Conservation (phyloP, 2,113 vertebrate species). For the Mola mola region DNA sequence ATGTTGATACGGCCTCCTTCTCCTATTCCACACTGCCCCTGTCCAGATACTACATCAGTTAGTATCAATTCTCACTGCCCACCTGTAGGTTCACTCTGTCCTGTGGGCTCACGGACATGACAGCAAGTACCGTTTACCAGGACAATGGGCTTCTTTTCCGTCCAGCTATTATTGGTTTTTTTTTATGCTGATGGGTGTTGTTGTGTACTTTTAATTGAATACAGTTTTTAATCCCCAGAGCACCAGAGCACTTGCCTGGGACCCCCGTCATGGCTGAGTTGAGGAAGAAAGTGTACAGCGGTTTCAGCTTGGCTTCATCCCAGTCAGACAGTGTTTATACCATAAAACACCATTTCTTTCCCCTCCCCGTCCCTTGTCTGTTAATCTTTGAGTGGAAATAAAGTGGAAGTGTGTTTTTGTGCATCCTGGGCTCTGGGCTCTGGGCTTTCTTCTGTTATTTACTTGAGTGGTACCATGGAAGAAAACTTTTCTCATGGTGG, state of each 20-base stretch:
- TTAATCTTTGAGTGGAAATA: slow-evolving; percentile 28
- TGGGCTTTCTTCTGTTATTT: background rate
- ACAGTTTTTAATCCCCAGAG: slow-evolving; percentile 55
- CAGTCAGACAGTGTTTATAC: slow-evolving; percentile 32
- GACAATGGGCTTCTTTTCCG: slow-evolving; percentile 13
- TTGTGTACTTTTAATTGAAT: slow-evolving; percentile 55
- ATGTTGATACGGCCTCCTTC: slow-evolving; percentile 62
- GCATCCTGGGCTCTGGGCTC: background rate
- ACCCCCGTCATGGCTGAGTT: slow-evolving; percentile 32
- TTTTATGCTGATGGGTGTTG: slow-evolving; percentile 29
- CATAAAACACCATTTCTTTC: slow-evolving; percentile 11
- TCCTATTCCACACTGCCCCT: slow-evolving; percentile 58
- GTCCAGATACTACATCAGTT: slow-evolving; percentile 68
- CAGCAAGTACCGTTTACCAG: slow-evolving; percentile 24
- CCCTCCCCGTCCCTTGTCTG: background rate
- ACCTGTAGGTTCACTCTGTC: slow-evolving; percentile 39
- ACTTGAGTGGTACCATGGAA: background rate
- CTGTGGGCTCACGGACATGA: slow-evolving; percentile 21
- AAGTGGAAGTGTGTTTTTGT: slow-evolving; percentile 32
- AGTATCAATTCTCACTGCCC: slow-evolving; percentile 57
- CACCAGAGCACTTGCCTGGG: slow-evolving; percentile 46
- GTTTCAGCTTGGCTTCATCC: slow-evolving; percentile 36
- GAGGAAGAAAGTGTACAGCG: slow-evolving; percentile 29
- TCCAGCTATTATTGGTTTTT: slow-evolving; percentile 24
- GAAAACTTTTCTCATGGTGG: slow-evolving; percentile 27